These are phyloP conservation scores for Tokudaia muenninki DNA, from an alignment of 2,797 vertebrate species.

Conservation along the genomic window DNA sequence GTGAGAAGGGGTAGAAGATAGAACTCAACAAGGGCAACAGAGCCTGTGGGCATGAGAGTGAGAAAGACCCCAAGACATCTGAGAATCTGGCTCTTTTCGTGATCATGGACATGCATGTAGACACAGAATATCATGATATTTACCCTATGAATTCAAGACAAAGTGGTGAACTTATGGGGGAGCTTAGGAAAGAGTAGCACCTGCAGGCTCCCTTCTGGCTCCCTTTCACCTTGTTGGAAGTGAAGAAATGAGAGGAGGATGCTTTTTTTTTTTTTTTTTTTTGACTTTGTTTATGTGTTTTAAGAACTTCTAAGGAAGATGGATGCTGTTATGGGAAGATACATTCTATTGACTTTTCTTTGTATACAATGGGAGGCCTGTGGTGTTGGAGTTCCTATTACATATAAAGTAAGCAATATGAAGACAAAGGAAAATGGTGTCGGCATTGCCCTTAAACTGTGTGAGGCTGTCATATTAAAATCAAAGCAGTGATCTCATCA, in stretches of 20 bases:
- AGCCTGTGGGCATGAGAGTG: not conserved
- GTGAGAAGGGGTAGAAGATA: not conserved
- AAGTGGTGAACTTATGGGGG: not conserved
- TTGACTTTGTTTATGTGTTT: not conserved
- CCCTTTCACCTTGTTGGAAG: not conserved
- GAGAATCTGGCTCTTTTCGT: not conserved
- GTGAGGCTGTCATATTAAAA: conserved; percentile 20
- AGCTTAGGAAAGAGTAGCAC: not conserved
- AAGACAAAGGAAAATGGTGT: not conserved
- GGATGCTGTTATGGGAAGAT: not conserved
- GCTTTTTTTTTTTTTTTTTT: not conserved
- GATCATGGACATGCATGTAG: not conserved
- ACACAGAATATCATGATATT: not conserved
- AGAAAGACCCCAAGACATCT: not conserved
- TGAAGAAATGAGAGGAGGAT: not conserved
- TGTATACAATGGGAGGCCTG: not conserved
- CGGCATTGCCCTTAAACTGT: not conserved
- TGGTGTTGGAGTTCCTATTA: not conserved
- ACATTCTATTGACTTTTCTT: not conserved
- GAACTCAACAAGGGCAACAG: not conserved
- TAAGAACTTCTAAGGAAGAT: not conserved
- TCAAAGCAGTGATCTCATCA: conserved; percentile 10
- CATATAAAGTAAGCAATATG: not conserved
- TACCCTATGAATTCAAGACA: not conserved
- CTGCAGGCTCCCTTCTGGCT: not conserved